Evolutionary conservation across 2,888 invertebrate genomes (phyloP).

Genomic region (Syrista parreyssii): DNA sequence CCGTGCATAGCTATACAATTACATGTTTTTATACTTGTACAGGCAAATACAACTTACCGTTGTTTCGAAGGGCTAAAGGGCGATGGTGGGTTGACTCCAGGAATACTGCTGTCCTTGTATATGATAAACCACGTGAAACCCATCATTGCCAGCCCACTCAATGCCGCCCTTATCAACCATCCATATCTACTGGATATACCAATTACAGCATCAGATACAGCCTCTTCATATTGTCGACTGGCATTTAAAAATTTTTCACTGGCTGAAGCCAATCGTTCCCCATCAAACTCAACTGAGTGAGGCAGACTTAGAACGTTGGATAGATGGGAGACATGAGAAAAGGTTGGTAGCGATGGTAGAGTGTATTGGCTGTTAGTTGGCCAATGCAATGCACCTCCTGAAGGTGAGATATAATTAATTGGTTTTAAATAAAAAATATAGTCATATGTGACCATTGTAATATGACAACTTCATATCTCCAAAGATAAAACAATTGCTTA

Average conservation of each 20-base stretch:
- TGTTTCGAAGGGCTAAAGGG: constrained; percentile 70
- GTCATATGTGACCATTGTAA: constrained; percentile 2
- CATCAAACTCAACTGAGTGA: constrained; percentile 13
- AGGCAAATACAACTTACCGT: constrained; percentile 56
- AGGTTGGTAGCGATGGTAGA: constrained; percentile 19
- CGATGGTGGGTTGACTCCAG: constrained; percentile 72
- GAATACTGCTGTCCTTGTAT: constrained; percentile 72
- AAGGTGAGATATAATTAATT: background rate
- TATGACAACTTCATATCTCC: constrained; percentile 4
- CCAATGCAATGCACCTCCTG: constrained; percentile 13
- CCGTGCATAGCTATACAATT: background rate
- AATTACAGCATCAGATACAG: constrained; percentile 20
- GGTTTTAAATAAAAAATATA: constrained; percentile 4
- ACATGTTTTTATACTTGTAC: background rate
- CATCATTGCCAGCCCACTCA: constrained; percentile 67
- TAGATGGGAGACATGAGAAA: constrained; percentile 22
- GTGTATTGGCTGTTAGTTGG: constrained; percentile 17
- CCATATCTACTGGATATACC: constrained; percentile 33
- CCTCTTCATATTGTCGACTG: constrained; percentile 24
- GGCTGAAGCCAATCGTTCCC: constrained; percentile 11
- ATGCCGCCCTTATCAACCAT: constrained; percentile 50
- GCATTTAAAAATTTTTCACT: constrained; percentile 25
- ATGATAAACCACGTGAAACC: constrained; percentile 71
- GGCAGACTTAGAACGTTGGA: constrained; percentile 15
- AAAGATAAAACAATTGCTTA: background rate